Evolutionary conservation across 2,113 vertebrate genomes (phyloP), one percentile per base, ranked within the genome.

Genomic region (Pelobates fuscus): DNA sequence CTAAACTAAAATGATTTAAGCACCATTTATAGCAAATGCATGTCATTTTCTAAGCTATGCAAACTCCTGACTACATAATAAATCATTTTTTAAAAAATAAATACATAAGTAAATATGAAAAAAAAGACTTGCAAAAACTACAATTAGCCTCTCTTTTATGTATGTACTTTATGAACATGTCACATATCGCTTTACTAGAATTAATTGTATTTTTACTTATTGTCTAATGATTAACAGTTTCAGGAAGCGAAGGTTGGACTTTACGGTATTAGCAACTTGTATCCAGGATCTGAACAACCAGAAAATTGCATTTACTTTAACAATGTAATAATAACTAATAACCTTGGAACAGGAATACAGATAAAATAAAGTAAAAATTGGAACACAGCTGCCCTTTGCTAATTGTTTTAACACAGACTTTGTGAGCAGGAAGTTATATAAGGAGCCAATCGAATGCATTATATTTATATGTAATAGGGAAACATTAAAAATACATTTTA

Each of bases 201-300:
- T 63, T 63, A 32, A 64, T n/a, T 54, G 26, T 72, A 62, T n/a
- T 73, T 73, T 57, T 41, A 65, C 1, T 63, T 52, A 37, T 73
- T 21, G n/a, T 65, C 14, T 57, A 73, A 73, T 73, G 46, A 73
- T 73, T 73, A 73, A 73, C 70, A 55, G 70, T 29, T 55, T 64
- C 61, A 73, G 61, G 71, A 72, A 73, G 49, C 18, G 23, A 27
- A 65, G 61, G 15, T 21, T 52, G 32, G 14, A 27, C n/a, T 23
- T n/a, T 8, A 25, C 15, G 60, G 70, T 64, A 64, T 37, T 73
- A 73, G 23, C 71, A 65, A 65, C 15, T n/a, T 55, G 71, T 57
- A 57, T 65, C 30, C 61, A 73, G 71, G 61, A 65, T 65, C 61
- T 43, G 49, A 11, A 24, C 2, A 65, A 20, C 20, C 12, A 64